These are phyloP conservation scores for Druceiella hillmani DNA, from an alignment of 2,888 invertebrate species.

Conservation along the genomic window DNA sequence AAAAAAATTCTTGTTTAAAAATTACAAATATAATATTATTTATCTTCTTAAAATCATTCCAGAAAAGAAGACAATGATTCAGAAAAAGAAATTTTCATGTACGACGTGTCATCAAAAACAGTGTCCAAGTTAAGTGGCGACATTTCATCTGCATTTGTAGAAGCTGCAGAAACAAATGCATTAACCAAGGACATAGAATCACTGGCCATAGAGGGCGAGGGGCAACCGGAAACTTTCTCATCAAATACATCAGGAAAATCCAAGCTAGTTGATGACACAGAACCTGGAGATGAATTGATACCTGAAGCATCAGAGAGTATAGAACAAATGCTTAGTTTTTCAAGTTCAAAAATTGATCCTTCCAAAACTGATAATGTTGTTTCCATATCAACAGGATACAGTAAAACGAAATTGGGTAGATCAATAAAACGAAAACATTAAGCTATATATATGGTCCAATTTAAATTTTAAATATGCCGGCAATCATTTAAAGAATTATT, in stretches of 20 bases:
- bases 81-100: constrained; percentile 82
- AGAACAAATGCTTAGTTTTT: constrained; percentile 49
- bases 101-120: constrained; percentile 67
- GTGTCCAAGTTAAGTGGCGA: constrained; percentile 77
- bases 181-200: constrained; percentile 58
- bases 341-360: constrained; percentile 42
- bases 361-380: constrained; percentile 35
- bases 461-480: too few relatives aligned
- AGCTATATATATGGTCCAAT: too few relatives aligned
- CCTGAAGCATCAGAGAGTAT: constrained; percentile 46
- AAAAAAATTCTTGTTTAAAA: constrained; percentile 19
- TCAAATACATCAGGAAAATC: constrained; percentile 19
- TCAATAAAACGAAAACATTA: constrained; percentile 41
- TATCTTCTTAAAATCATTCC: constrained; percentile 31
- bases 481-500: too few relatives aligned
- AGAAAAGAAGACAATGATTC: constrained; percentile 57
- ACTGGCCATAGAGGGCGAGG: constrained; percentile 49
- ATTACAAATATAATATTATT: constrained; percentile 11
- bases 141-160: constrained; percentile 77
- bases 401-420: constrained; percentile 50
- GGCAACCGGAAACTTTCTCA: constrained; percentile 40
- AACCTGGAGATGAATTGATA: constrained; percentile 29
- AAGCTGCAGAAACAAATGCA: constrained; percentile 82
- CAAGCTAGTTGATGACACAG: constrained; percentile 18
- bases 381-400: constrained; percentile 48